Evolutionary conservation across 2,888 invertebrate species (phyloP), one percentile per base, ranked within the genome.

Genomic region (Drosophila nr. perissopoda): DNA sequence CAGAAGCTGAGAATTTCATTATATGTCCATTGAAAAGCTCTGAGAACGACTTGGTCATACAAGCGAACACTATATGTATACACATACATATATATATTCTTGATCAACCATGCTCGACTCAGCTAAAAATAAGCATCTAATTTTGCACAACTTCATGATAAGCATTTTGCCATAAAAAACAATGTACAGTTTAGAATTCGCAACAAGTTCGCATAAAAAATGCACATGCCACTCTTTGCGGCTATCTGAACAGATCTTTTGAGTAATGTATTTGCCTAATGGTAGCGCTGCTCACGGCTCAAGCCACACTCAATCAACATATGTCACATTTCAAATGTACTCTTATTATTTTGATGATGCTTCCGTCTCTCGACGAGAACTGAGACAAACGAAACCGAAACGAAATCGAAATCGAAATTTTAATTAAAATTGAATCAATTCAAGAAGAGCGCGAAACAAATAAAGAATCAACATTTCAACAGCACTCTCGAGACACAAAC

Each of bases 361-460:
- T 79, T 78, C 77, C 77, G 79, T 71, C 75, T 78, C 5, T 25
- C 16, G 13, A n/a, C 42, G 51, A 53, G 31, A 61, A 64, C 64
- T 36, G 63, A 60, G 63, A 57, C 58, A 73, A 52, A 56, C 27
- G 54, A 38, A 29, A 31, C 45, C 49, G 64, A 60, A 68, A 45
- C 21, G 56, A 78, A 78, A 79, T 65, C 64, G 65, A 78, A 75
- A 78, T 73, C 2, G 31, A 52, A 52, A 21, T 36, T 0, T 0
- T 10, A 45, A 45, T 21, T 45, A 0, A 54, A 54, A 11, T 57
- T 66, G 61, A 73, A 79, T 59, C 69, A 64, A 73, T 73, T 75
- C 40, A 66, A 56, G 33, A 21, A 51, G 42, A 25, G 40, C 8
- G 21, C 49, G 56, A 34, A 67, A 48, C 36, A 48, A 42, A 49